These are phyloP conservation scores for Oncopodura yosiiana DNA, from an alignment of 1,140 invertebrate species.

Conservation along the genomic window DNA sequence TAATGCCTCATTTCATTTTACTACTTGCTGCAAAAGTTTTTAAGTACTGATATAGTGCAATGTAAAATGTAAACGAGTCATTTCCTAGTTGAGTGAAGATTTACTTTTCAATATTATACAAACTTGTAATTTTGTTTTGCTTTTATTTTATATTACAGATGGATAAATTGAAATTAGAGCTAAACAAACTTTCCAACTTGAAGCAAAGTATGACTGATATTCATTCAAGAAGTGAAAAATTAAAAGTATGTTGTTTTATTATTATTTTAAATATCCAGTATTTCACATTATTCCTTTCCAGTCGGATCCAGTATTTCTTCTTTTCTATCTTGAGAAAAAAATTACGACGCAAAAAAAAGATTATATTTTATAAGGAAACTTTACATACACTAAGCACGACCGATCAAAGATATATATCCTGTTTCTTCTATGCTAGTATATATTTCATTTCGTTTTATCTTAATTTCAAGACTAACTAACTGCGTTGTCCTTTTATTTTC, in stretches of 20 bases:
- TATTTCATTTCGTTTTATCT: background rate
- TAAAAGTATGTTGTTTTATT: slow-evolving; percentile 11
- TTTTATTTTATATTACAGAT: slow-evolving; percentile 4
- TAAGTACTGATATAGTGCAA: background rate
- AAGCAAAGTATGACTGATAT: slow-evolving; percentile 24
- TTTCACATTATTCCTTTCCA: background rate
- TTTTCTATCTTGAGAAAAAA: no score
- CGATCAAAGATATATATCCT: background rate
- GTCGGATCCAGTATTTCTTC: background rate
- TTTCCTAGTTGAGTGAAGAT: background rate
- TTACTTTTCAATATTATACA: background rate
- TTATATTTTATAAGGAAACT: background rate
- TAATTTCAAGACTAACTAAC: no score
- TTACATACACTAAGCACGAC: no score
- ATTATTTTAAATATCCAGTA: background rate
- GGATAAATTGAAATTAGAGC: slow-evolving; percentile 23
- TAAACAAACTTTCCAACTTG: slow-evolving; percentile 19
- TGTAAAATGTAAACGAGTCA: background rate
- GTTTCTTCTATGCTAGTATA: background rate
- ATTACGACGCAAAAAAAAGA: slow-evolving; percentile 1
- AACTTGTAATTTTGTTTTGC: background rate
- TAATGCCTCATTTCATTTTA: background rate
- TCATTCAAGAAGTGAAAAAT: slow-evolving; percentile 27
- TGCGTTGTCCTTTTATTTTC: no score
- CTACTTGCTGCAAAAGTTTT: background rate